Percentiles rank a stretch among this genome's conserved stretches.
phyloP scores from a whole-genome alignment of 2,797 vertebrate genomes.

The Pygocentrus nattereri region DNA sequence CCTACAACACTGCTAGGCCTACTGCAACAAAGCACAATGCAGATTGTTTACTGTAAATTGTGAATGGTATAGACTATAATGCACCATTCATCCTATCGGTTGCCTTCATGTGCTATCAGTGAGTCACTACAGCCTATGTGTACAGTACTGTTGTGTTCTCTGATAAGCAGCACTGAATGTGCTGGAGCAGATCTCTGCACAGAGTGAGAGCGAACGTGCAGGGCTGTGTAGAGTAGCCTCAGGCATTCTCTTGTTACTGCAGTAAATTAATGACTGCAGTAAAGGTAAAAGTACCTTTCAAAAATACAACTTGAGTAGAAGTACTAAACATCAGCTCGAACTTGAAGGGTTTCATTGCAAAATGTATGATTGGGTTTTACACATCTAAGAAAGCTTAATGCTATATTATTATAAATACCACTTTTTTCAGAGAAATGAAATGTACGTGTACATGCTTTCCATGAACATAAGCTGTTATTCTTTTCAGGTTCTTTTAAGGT shows the following conservation, averaged over 20 bases:
- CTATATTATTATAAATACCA: no score
- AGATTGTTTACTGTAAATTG: background rate
- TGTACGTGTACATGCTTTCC: no score
- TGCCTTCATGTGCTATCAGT: background rate
- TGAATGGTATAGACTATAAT: background rate
- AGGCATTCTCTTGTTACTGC: background rate
- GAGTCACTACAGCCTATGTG: background rate
- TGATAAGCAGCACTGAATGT: slow-evolving; percentile 40
- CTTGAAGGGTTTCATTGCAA: no score
- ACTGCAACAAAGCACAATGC: background rate
- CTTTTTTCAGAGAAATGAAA: no score
- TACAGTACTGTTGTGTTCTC: slow-evolving; percentile 6
- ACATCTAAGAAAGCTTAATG: no score
- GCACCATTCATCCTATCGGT: background rate
- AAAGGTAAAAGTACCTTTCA: background rate
- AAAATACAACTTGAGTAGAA: background rate
- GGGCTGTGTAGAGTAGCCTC: background rate
- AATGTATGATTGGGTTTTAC: no score
- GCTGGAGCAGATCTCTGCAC: background rate
- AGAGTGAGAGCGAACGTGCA: no score
- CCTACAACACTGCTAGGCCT: background rate
- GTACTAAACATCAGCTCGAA: no score
- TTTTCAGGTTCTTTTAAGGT: no score
- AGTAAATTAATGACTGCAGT: background rate
- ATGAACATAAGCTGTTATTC: no score